A percentile compares a stretch with the other conserved stretches of the same genome.
These are phyloP conservation scores for Acanthurus leucopareius DNA, from an alignment of 2,797 vertebrate species.

Conservation along the genomic window DNA sequence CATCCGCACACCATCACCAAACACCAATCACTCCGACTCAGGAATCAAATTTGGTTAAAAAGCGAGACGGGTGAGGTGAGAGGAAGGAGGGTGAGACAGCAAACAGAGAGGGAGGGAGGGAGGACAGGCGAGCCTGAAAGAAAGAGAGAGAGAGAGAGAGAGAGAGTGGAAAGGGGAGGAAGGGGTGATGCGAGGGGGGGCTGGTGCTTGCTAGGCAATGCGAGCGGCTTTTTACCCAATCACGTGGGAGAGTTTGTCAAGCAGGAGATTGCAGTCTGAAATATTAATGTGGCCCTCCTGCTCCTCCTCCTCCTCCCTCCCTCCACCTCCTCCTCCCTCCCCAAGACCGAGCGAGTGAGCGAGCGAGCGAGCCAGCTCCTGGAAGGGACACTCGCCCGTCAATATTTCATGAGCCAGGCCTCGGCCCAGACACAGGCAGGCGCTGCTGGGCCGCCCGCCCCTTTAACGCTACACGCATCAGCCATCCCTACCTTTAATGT, in stretches of 20 bases:
- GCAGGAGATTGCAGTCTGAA: constrained; percentile 91
- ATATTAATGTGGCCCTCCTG: constrained; percentile 86
- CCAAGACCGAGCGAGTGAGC: constrained; percentile 69
- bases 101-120: constrained; percentile 30
- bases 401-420: constrained; percentile 89
- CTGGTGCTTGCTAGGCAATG: constrained; percentile 69
- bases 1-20: constrained; percentile 15
- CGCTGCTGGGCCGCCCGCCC: constrained; percentile 82
- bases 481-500: constrained; percentile 82
- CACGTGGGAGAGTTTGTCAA: constrained; percentile 89
- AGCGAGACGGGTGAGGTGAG: constrained; percentile 48
- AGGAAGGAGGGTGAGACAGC: constrained; percentile 26
- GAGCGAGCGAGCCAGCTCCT: constrained; percentile 86
- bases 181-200: constrained; percentile 2
- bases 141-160: constrained; percentile 53
- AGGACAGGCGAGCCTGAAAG: neutral
- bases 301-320: constrained; percentile 61
- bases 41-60: constrained; percentile 82
- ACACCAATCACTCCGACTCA: constrained; percentile 17
- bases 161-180: neutral
- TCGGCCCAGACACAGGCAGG: constrained; percentile 82
- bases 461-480: constrained; percentile 86
- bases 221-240: constrained; percentile 82
- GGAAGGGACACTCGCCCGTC: constrained; percentile 86
- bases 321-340: constrained; percentile 34